phyloP scores from a whole-genome alignment of 2,113 vertebrate species.

The Anguilla japonica region DNA sequence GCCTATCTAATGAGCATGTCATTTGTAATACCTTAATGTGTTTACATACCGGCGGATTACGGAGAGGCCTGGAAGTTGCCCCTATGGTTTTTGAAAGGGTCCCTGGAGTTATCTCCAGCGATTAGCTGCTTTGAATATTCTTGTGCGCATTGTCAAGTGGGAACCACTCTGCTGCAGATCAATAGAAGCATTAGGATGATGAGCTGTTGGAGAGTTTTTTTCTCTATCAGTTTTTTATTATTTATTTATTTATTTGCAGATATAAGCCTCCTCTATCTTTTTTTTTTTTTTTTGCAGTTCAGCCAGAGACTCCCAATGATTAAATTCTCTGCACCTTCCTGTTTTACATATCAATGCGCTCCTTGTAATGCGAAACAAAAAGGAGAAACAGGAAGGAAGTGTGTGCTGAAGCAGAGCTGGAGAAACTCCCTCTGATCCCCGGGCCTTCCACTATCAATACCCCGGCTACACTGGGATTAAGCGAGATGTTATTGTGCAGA shows the following conservation, averaged over 20 bases:
- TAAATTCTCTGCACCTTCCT: slow-evolving; percentile 41
- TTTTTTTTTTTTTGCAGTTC: slow-evolving; percentile 41
- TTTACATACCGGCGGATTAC: slow-evolving; percentile 63
- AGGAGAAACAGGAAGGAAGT: neutral
- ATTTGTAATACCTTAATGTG: slow-evolving; percentile 63
- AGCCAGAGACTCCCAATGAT: slow-evolving; percentile 50
- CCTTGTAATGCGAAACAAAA: slow-evolving; percentile 23
- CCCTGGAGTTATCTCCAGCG: slow-evolving; percentile 62
- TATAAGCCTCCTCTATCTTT: slow-evolving; percentile 38
- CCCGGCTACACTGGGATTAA: slow-evolving; percentile 6
- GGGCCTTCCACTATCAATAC: neutral
- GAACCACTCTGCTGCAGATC: slow-evolving; percentile 56
- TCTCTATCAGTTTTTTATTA: slow-evolving; percentile 13
- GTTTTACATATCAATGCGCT: slow-evolving; percentile 37
- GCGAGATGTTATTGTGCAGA: neutral
- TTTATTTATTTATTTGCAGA: slow-evolving; percentile 10
- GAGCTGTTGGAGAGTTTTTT: slow-evolving; percentile 53
- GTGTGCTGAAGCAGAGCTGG: neutral
- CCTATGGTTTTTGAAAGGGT: slow-evolving; percentile 60
- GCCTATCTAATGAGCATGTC: slow-evolving; percentile 53
- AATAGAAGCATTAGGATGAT: slow-evolving; percentile 63
- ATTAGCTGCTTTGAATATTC: slow-evolving; percentile 66
- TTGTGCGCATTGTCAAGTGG: slow-evolving; percentile 50
- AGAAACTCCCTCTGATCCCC: neutral
- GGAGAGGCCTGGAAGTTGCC: slow-evolving; percentile 55